Percentiles rank a stretch among this genome's conserved stretches.
phyloP scores from a whole-genome alignment of 2,888 invertebrate species.

The Kuschelorhynchus macadamiae region DNA sequence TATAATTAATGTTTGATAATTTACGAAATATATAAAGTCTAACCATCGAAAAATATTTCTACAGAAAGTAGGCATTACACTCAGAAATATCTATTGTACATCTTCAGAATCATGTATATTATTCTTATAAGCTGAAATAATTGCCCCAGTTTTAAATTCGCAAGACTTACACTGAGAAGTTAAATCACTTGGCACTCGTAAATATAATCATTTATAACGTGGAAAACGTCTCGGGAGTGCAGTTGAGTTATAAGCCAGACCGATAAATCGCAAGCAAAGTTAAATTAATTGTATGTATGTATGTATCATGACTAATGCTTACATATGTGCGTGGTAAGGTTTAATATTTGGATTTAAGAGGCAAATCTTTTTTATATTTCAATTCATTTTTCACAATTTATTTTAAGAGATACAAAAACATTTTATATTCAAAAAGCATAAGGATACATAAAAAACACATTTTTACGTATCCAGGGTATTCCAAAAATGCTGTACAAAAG shows the following conservation, averaged over 20 bases:
- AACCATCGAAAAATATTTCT: too few species aligned
- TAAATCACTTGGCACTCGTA: constrained; percentile 42
- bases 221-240: constrained; percentile 32
- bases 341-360: not conserved
- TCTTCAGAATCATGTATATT: not conserved
- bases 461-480: too few species aligned
- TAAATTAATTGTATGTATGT: constrained; percentile 23
- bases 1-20: too few species aligned
- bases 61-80: too few species aligned
- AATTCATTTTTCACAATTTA: too few species aligned
- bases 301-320: constrained; percentile 7
- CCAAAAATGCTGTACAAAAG: not conserved
- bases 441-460: too few species aligned
- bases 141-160: constrained; percentile 32
- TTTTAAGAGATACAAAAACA: too few species aligned
- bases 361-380: too few species aligned
- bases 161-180: constrained; percentile 27
- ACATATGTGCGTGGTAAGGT: constrained; percentile 8
- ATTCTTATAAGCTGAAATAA: constrained; percentile 21
- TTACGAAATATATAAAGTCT: too few species aligned
- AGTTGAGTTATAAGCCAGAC: constrained; percentile 26
- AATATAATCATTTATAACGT: constrained; percentile 40
- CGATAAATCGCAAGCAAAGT: constrained; percentile 24
- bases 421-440: too few species aligned
- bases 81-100: not conserved